Percentiles rank a stretch among this genome's conserved stretches.
Conservation (phyloP, 2,888 invertebrate genomes). For the Mycalesis mineus region DNA sequence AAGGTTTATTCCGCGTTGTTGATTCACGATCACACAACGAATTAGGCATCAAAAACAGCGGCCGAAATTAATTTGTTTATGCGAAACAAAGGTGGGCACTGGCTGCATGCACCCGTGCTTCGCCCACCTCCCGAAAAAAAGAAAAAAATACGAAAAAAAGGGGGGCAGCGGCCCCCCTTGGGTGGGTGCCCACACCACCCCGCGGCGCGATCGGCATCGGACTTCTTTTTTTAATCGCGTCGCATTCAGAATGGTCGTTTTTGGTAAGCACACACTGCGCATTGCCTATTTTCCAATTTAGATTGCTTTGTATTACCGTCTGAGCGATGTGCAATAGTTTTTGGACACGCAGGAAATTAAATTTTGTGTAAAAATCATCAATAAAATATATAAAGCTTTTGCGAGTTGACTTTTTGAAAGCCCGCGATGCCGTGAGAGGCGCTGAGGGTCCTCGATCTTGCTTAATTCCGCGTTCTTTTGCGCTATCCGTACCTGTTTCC, state of each 20-base stretch:
- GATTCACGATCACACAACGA: slow-evolving; percentile 58
- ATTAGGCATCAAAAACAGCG: slow-evolving; percentile 76
- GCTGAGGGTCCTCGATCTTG: slow-evolving; percentile 26
- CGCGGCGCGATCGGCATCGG: slow-evolving; percentile 76
- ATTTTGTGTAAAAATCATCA: slow-evolving; percentile 47
- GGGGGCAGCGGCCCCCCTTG: slow-evolving; percentile 39
- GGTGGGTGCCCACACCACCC: slow-evolving; percentile 56
- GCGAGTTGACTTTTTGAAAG: slow-evolving; percentile 19
- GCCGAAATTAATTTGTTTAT: slow-evolving; percentile 79
- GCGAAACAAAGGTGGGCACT: slow-evolving; percentile 77
- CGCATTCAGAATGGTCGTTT: slow-evolving; percentile 74
- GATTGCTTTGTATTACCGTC: slow-evolving; percentile 78
- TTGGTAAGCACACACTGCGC: slow-evolving; percentile 78
- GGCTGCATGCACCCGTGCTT: slow-evolving; percentile 73
- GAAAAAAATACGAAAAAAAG: slow-evolving; percentile 61
- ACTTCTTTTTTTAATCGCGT: slow-evolving; percentile 79
- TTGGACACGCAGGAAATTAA: slow-evolving; percentile 72
- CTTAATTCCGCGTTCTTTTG: slow-evolving; percentile 25
- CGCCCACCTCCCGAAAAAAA: slow-evolving; percentile 75
- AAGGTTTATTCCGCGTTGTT: slow-evolving; percentile 31
- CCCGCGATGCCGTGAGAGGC: slow-evolving; percentile 19
- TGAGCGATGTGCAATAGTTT: slow-evolving; percentile 78
- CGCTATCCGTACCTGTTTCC: slow-evolving; percentile 15
- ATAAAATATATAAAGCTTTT: slow-evolving; percentile 31
- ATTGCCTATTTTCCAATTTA: slow-evolving; percentile 79